Percentiles rank a stretch among this genome's conserved stretches.
phyloP scores from a whole-genome alignment of 2,113 vertebrate genomes.

The Pitta sordida region DNA sequence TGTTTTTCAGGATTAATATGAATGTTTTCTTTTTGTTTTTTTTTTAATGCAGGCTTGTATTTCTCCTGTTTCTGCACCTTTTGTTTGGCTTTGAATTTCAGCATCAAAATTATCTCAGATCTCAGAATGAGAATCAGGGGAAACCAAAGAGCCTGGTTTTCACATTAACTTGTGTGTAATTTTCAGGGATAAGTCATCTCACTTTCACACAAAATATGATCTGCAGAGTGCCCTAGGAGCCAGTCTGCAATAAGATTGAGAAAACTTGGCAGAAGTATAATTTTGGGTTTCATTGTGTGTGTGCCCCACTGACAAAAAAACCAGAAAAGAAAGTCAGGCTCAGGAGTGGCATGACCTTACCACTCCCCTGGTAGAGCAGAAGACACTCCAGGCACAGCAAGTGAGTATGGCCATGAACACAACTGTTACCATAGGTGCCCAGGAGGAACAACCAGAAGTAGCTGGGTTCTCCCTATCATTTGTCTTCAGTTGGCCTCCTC shows the following conservation, averaged over 20 bases:
- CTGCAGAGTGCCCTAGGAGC: not conserved
- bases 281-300: not conserved
- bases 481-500: not conserved
- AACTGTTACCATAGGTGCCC: not conserved
- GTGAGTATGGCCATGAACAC: rapidly evolving
- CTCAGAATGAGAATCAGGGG: not conserved
- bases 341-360: not conserved
- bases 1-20: not conserved
- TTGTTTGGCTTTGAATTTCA: conserved; percentile 4
- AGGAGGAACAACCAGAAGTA: not conserved
- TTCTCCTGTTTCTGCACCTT: not conserved
- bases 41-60: not conserved
- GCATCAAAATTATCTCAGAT: not conserved
- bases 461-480: not conserved
- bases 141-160: not conserved
- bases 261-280: not conserved
- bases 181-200: not conserved
- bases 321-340: not conserved
- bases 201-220: not conserved
- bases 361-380: not conserved
- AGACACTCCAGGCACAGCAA: not conserved
- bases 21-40: not conserved
- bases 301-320: not conserved
- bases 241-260: not conserved
- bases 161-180: not conserved